Evolutionary conservation across 1,140 invertebrate genomes (phyloP), one percentile per base, ranked within the genome.

Genomic region (Caenorhabditis latens): DNA sequence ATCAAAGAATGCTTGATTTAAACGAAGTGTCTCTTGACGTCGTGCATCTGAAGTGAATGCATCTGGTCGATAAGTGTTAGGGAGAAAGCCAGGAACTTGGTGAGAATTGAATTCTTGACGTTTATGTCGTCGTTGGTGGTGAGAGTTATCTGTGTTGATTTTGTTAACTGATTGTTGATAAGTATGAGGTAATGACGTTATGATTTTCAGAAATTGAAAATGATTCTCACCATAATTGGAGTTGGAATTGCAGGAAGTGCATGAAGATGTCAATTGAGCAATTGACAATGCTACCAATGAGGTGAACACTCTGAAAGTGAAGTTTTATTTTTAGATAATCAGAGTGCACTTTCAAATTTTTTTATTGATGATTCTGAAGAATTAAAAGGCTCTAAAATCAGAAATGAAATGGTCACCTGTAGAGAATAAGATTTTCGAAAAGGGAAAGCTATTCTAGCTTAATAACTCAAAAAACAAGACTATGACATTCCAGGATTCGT

Each of bases 191-290:
- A 21, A 32, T 32, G 4, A 24, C 5, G 71, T 24, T 48, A 79
- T 50, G 46, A 24, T 0, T 53, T 11, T 53, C 16, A 43, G 4
- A 53, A 19, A 24, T 42, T 50, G 16, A 53, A 53, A 14, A 13
- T 3, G 13, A 43, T 79, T 19, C 71, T 79, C 19, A 79, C 71
- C 71, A 79, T 79, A 79, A 14, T 79, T 79, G 21, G 71, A 50
- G 46, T 79, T 79, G n/a, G 71, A 21, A 24, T 48, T 79, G 71
- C 71, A 79, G 40, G 71, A 24, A 3, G 71, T 48, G 46, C 71
- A 79, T 48, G 71, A 79, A 53, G 71, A 79, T 7, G 71, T 79
- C 71, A 79, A 79, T 79, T 79, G 71, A 79, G 46, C 43, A 79
- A 79, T 50, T 50, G 71, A 79, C 46, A 79, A n/a, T 50, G 71